Base-by-base conservation (phyloP, 2,888 invertebrate species). In the Escarpia spicata region DNA sequence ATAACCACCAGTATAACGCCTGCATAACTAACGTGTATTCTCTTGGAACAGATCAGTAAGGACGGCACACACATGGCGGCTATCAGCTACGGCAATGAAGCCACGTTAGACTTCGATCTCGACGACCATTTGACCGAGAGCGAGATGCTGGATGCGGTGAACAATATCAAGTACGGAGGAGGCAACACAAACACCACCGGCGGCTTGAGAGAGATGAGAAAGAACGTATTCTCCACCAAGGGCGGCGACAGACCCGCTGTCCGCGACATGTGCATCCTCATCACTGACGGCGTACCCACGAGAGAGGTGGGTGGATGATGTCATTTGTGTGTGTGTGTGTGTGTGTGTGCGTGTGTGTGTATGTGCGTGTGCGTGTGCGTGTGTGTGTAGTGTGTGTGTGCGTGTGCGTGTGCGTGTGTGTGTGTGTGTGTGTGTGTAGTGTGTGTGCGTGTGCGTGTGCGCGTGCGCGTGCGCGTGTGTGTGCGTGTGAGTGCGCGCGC, bases 251-350 rank as follows among this genome's bases (percentile, higher is more conserved):
- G 94, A 31, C 92, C 92, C 2, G 45, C 92, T 15, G 92, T 92
- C 19, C 89, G 58, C 91, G 92, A 94, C 92, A 92, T 94, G 60
- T 31, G 93, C 43, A 91, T 94, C 43, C 91, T 94, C 43, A 90
- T 94, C 75, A 94, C 94, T 26, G 94, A 94, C 75, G 94, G 94
- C 26, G 89, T 92, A 26, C 93, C 94, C 26, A 93, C 94, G 19
- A 92, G 92, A n/a, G 92, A 92, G 15, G 92, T 93, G 31, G 92
- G 91, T 15, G 45, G 92, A 89, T 52, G 52, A 15, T 15, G 9
- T 9, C 52, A 52, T 52, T 9, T 52, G 52, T 52, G 52, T 52
- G 2, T 52, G 10, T 52, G 15, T 52, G 52, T 12, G 1, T 52
- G 52, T 52, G 52, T 52, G 9, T 52, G 52, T 52, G 9, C 8